Base-by-base conservation (phyloP, 2,888 invertebrate species). In the Pyrochroa serraticornis region DNA sequence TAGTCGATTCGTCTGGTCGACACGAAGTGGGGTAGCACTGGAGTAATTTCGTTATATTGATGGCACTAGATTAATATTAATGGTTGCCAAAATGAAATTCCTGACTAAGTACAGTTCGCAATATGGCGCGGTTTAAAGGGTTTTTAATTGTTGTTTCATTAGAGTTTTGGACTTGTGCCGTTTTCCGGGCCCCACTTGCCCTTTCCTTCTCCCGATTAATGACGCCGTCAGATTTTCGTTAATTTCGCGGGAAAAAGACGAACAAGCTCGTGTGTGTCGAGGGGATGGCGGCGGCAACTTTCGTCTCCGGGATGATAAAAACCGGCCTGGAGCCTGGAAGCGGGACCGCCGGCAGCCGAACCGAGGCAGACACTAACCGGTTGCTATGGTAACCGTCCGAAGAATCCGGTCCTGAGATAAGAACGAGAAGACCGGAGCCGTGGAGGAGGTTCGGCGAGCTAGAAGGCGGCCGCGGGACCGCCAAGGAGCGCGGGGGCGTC, bases 1-100 rank as follows among this genome's bases (percentile, higher is more conserved):
- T 22, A 2, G 35, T 55, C 3, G 33, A 47, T 39, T 57, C 42
- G 35, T 50, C 41, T 58, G 63, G 45, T 8, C 48, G 34, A 50
- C 53, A 59, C 33, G 34, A 51, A 42, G 50, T 57, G 60, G 59
- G 65, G 65, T 58, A 65, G 66, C 63, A 61, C 53, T 63, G 62
- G 63, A 73, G 75, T 73, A 77, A 76, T 77, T 76, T 75, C 72
- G 75, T 74, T 74, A 75, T 77, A 77, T 77, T 76, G 76, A 77
- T 77, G 77, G 75, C 74, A 76, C 75, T 75, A 76, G 75, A 77
- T 77, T 76, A 75, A 76, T 76, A 77, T 77, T 77, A 77, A 77
- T 76, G 77, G 75, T 75, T 73, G 72, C 70, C 73, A 70, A 75
- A 77, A 77, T 76, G 74, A 76, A 77, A 77, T 76, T 77, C 75